Evolutionary conservation across 2,113 vertebrate genomes (phyloP), one percentile per base, ranked within the genome.

Genomic region (Pteronura brasiliensis): DNA sequence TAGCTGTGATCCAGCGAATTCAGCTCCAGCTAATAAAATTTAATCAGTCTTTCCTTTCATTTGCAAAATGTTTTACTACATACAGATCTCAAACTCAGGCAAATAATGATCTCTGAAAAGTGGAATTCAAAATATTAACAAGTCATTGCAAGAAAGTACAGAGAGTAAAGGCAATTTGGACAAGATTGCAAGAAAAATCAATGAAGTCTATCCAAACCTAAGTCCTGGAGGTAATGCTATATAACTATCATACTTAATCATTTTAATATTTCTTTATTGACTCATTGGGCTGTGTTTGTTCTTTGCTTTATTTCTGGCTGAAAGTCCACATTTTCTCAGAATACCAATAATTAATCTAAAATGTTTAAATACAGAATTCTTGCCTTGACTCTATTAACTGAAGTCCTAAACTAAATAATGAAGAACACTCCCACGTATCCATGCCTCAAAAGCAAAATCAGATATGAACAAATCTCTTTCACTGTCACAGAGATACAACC

Each of bases 221-320:
- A 47, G 20, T 82, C 47, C 74, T 95, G 17, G 18, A 92, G 44
- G n/a, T 76, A 81, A 84, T 59, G 44, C 21, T 85, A 29, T 85
- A 29, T 9, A 74, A 21, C 55, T 88, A 25, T 88, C n/a, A 86
- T 31, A 86, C 27, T 69, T 95, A 79, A 87, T 90, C 44, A 89
- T 91, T 69, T 94, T 85, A 95, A 47, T 79, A 80, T 89, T 44
- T 92, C 34, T 59, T 97, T 84, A 96, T 81, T 95, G 89, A 96
- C 6, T 92, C 44, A 69, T 13, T 85, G 27, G 25, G 61, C 8
- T 83, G 3, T 89, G 34, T 88, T 83, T 89, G 59, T 79, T 88
- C 25, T 67, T 61, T 47, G 67, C 17, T 83, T 25, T 18, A 74
- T 96, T 95, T 86, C 44, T 92, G 25, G 34, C 36, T 89, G n/a